A percentile compares a stretch with the other conserved stretches of the same genome.
phyloP scores from a whole-genome alignment of 2,888 invertebrate species.

The Latrodectus elegans region DNA sequence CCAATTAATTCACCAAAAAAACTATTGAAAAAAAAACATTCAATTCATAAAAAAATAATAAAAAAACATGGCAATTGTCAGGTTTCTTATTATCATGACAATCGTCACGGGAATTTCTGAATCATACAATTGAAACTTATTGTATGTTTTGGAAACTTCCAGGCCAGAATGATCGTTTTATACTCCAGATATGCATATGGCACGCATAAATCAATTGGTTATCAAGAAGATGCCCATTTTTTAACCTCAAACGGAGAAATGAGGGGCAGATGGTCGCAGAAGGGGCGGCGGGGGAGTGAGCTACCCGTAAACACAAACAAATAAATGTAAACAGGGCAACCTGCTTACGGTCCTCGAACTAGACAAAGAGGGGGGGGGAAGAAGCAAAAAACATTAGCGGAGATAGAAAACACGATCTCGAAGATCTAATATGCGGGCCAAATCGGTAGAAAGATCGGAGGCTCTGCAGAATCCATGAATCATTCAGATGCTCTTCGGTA shows the following conservation, averaged over 20 bases:
- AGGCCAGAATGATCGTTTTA: no score
- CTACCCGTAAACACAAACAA: constrained; percentile 62
- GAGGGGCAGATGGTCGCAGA: constrained; percentile 46
- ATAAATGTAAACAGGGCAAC: constrained; percentile 65
- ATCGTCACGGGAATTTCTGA: no score
- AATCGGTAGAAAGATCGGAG: neutral
- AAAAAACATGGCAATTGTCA: no score
- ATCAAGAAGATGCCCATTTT: constrained; percentile 10
- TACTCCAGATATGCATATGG: neutral
- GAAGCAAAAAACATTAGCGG: constrained; percentile 13
- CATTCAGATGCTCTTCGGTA: neutral
- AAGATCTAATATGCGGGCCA: constrained; percentile 4
- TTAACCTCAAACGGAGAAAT: constrained; percentile 20
- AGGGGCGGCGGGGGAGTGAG: constrained; percentile 47
- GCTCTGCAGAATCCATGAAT: constrained; percentile 1
- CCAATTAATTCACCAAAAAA: no score
- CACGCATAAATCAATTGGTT: neutral
- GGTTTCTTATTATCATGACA: no score
- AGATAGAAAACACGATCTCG: constrained; percentile 25
- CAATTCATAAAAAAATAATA: no score
- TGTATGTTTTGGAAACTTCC: neutral
- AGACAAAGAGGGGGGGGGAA: constrained; percentile 25
- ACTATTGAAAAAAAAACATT: no score
- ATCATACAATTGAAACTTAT: no score
- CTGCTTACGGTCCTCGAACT: constrained; percentile 32